Conservation (phyloP, 2,888 invertebrate species). For the Zaprionus bogoriensis region DNA sequence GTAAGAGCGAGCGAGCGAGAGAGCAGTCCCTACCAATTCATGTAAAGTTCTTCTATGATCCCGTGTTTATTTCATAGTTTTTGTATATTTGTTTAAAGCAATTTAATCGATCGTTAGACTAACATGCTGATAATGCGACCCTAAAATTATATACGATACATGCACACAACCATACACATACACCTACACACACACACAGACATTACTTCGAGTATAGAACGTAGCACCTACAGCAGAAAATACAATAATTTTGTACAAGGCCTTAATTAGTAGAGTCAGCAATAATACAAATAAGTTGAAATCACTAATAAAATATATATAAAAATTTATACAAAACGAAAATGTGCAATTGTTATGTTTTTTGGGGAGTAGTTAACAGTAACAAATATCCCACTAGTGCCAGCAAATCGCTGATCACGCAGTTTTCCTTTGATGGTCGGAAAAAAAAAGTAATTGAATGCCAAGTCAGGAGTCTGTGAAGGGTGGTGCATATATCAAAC, state of each 20-base stretch:
- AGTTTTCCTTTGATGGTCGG: too few species aligned
- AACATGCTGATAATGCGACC: conserved; percentile 40
- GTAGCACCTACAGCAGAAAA: conserved; percentile 65
- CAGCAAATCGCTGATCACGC: too few species aligned
- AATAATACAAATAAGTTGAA: conserved; percentile 73
- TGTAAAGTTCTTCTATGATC: conserved; percentile 41
- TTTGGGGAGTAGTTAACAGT: neutral
- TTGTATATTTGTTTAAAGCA: conserved; percentile 58
- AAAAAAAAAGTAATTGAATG: too few species aligned
- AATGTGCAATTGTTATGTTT: neutral
- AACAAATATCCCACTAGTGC: neutral
- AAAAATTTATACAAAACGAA: conserved; percentile 46
- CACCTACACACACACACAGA: conserved; percentile 12
- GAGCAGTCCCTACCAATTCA: conserved; percentile 12
- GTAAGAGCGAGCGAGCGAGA: conserved; percentile 5
- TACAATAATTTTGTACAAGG: conserved; percentile 78
- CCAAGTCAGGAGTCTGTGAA: too few species aligned
- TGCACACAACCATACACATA: conserved; percentile 1
- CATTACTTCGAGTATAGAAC: conserved; percentile 63
- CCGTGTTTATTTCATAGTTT: conserved; percentile 28
- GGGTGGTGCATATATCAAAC: too few species aligned
- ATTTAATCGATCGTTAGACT: conserved; percentile 48
- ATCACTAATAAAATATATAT: conserved; percentile 72
- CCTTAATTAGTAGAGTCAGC: conserved; percentile 77
- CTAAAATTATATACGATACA: conserved; percentile 12